Percentiles rank a stretch among this genome's conserved stretches.
These are phyloP conservation scores for Blennius ocellaris DNA, from an alignment of 2,113 vertebrate species.

Conservation along the genomic window DNA sequence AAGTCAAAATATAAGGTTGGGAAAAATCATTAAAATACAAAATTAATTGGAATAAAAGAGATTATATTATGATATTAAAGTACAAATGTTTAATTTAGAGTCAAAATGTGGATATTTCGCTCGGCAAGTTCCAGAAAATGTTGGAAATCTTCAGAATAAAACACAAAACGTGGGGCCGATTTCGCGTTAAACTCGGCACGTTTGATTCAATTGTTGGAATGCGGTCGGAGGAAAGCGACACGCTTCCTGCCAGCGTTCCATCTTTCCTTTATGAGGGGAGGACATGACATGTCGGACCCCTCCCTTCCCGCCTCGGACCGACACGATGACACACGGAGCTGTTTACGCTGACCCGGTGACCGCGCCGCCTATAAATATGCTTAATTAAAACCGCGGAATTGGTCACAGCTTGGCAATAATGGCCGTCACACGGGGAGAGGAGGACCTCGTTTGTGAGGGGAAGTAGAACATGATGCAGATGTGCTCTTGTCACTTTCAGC, in stretches of 20 bases:
- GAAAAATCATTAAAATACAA: no score
- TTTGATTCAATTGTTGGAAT: no score
- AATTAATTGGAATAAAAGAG: no score
- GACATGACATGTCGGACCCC: not conserved
- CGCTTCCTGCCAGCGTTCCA: not conserved
- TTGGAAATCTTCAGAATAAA: no score
- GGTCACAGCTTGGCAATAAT: conserved; percentile 83
- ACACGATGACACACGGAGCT: conserved; percentile 62
- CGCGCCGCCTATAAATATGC: conserved; percentile 77
- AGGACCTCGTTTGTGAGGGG: conserved; percentile 77
- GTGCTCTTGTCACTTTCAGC: conserved; percentile 78
- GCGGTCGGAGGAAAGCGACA: no score
- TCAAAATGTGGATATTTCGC: no score
- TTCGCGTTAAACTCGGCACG: no score
- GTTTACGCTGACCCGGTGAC: conserved; percentile 79
- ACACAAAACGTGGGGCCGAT: no score
- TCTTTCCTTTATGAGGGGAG: not conserved
- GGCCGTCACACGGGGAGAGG: conserved; percentile 73
- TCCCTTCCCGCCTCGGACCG: conserved; percentile 33
- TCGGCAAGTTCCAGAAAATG: no score
- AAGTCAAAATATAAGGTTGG: no score
- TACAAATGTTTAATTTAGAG: no score
- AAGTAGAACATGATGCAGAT: conserved; percentile 78
- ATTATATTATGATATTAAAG: no score
- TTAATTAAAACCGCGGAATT: conserved; percentile 81